Evolutionary conservation across 2,888 invertebrate species (phyloP), one percentile per base, ranked within the genome.

Genomic region (Hydrotaea cyrtoneurina): DNA sequence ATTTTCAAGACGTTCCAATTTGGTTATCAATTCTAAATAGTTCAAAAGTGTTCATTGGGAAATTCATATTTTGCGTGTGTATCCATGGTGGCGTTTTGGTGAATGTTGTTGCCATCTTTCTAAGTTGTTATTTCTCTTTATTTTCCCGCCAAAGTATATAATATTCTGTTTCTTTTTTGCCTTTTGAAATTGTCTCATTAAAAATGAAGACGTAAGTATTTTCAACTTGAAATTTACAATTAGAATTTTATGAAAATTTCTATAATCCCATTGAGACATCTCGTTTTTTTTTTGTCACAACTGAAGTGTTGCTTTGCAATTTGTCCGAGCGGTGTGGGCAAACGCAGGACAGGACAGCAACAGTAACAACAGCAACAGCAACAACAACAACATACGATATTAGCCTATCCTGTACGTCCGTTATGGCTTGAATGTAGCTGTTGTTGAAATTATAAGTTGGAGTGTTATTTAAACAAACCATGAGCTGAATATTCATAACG

Each of bases 241-340:
- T 26, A 26, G 26, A 59, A 26, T 59, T 59, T 59, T 26, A 59
- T 59, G 23, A 59, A 26, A 17, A 26, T 62, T 62, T 64, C 78
- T 76, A 81, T 78, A 84, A 84, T 78, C 84, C 84, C 84, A 84
- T 81, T 84, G 84, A 84, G 84, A 84, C 84, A 81, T 81, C 75
- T 80, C 77, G 81, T 74, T 19, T 81, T 81, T 74, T 19, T 81
- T 81, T 78, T 78, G 62, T 39, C 59, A 78, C 71, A 81, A 78
- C 64, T 84, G 78, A 81, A 84, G 84, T 84, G 78, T 73, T 78
- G 78, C 81, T 81, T 81, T 81, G 75, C 72, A 81, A 81, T 81
- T 84, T 84, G 71, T 78, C 78, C 81, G 78, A 74, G 83, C 74
- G 78, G 23, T 69, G 50, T 72, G 71, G 23, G 36, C 4, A 59